Conservation (phyloP, 1,140 invertebrate genomes). For the Zaprionus vittiger region DNA sequence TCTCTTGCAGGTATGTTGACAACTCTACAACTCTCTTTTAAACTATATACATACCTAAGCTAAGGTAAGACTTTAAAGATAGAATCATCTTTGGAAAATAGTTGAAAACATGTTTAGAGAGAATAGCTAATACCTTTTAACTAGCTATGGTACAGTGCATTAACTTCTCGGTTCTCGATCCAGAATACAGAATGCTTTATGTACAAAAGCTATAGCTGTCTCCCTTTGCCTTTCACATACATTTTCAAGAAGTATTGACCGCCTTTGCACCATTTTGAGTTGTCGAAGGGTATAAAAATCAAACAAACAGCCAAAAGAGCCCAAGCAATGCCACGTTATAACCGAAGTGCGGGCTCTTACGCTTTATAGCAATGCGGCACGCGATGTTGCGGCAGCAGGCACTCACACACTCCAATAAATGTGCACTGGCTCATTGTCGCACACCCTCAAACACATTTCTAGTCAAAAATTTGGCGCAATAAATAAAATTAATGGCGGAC, state of each 20-base stretch:
- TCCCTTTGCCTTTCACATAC: too few species aligned
- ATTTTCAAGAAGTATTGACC: too few species aligned
- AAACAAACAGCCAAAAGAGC: neutral
- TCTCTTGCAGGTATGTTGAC: conserved; percentile 6
- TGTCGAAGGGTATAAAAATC: conserved; percentile 1
- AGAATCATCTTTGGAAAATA: neutral
- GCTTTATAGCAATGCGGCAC: conserved; percentile 71
- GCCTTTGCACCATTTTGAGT: too few species aligned
- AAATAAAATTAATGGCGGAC: conserved; percentile 79
- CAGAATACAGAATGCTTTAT: too few species aligned
- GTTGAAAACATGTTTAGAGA: too few species aligned
- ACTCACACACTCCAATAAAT: conserved; percentile 8
- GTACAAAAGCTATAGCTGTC: neutral
- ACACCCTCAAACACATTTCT: conserved; percentile 38
- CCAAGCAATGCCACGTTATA: neutral
- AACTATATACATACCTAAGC: neutral
- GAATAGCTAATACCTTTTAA: too few species aligned
- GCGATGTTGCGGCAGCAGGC: conserved; percentile 67
- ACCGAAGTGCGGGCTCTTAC: conserved; percentile 38
- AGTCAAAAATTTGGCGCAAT: conserved; percentile 72
- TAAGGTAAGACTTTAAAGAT: neutral
- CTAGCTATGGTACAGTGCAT: too few species aligned
- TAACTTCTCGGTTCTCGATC: too few species aligned
- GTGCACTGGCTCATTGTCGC: conserved; percentile 4
- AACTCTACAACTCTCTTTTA: neutral